Evolutionary conservation across 2,797 vertebrate genomes (phyloP).

Genomic region (Platyrinchus mystaceus): DNA sequence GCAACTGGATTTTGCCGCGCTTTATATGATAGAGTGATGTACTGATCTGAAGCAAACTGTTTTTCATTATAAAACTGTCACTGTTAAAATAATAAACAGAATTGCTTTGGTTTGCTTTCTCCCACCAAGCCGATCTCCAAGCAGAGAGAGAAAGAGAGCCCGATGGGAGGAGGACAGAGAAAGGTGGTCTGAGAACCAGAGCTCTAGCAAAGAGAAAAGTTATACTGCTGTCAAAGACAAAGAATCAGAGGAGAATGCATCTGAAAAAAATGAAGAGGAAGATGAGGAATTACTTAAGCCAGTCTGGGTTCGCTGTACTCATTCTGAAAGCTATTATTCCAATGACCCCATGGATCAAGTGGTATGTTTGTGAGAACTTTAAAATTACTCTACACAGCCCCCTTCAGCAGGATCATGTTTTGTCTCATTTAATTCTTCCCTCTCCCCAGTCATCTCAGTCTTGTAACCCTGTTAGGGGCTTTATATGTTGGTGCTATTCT

Average conservation of each 20-base stretch:
- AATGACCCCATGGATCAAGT: constrained; percentile 99
- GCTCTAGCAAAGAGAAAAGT: constrained; percentile 80
- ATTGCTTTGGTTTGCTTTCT: not conserved
- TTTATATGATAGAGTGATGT: not conserved
- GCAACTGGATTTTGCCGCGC: not conserved
- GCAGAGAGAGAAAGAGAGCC: constrained; percentile 88
- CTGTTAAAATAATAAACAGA: not conserved
- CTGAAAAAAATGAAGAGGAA: constrained; percentile 80
- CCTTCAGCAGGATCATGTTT: not conserved
- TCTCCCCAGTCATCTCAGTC: not conserved
- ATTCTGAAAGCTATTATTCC: constrained; percentile 95
- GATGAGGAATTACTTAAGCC: constrained; percentile 92
- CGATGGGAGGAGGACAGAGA: constrained; percentile 90
- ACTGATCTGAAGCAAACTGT: not conserved
- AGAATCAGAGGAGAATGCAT: constrained; percentile 80
- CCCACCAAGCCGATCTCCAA: constrained; percentile 82
- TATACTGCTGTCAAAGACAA: constrained; percentile 80
- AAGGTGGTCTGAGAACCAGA: constrained; percentile 74
- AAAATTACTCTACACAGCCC: not conserved
- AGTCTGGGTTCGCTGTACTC: constrained; percentile 96
- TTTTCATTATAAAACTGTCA: not conserved
- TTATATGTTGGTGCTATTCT: not conserved
- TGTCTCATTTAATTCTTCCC: not conserved
- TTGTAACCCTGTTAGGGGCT: not conserved
- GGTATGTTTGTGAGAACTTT: constrained; percentile 76